Base-by-base conservation (phyloP, 2,888 invertebrate species). In the Drosophila neutralis region DNA sequence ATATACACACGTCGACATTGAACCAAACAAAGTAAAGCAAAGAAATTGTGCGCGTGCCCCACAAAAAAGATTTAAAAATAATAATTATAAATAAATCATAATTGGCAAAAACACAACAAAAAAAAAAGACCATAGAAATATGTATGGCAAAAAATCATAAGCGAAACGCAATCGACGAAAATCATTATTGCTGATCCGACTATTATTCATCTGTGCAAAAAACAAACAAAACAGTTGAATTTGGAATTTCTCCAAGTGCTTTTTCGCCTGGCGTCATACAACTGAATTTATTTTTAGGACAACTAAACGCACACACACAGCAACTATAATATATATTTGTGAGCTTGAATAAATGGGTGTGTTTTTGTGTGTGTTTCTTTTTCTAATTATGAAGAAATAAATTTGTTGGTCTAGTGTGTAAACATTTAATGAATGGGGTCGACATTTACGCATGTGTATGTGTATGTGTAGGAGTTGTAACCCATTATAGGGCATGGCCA, bases 231-330 rank as follows among this genome's bases (percentile, higher is more conserved):
- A 60, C 48, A 76, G 62, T 42, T 63, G 71, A 71, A 58, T 73
- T 85, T 80, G 83, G 78, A 83, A 73, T 86, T 86, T 88, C 88
- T 86, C 84, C 88, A 86, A 88, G 84, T 81, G 86, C 66, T 69
- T 52, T 59, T 60, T 40, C 52, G 78, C 83, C 82, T 83, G 83
- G 82, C 82, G 88, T 86, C 85, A 86, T 88, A 86, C 82, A 80
- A 87, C 82, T 73, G 58, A 68, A 82, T 80, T 82, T 88, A 88
- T 86, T 86, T 88, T 75, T 88, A 88, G 85, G 87, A 86, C 85
- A 77, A 87, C 77, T 76, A 78, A 61, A 80, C 69, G 66, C 74
- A 79, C 74, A 73, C 79, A 79, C 73, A 76, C 75, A 72, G 70
- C 83, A 70, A 78, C 67, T 75, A 70, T 21, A 56, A 62, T 21